Conservation (phyloP, 2,888 invertebrate genomes). For the Erpobdella octoculata region DNA sequence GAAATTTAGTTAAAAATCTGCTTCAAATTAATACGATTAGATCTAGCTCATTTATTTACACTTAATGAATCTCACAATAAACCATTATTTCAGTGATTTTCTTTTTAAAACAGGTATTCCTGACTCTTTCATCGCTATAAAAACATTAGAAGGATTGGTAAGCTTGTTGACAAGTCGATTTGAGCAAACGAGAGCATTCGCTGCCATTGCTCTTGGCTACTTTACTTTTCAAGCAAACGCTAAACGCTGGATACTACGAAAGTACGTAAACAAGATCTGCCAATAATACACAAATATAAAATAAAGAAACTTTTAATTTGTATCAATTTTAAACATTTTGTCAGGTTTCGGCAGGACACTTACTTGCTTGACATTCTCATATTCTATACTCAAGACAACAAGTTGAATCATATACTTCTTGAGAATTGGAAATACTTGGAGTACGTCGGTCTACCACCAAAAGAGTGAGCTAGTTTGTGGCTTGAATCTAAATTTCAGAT, state of each 20-base stretch:
- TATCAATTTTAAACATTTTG: neutral
- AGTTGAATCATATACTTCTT: neutral
- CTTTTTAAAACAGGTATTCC: conserved; percentile 14
- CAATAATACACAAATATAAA: neutral
- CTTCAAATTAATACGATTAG: no score
- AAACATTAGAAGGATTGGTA: neutral
- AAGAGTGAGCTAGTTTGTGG: no score
- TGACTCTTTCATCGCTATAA: conserved; percentile 22
- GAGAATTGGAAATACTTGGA: conserved; percentile 26
- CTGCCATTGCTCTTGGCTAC: conserved; percentile 19
- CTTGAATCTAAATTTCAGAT: no score
- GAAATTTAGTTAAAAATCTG: neutral
- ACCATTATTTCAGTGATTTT: neutral
- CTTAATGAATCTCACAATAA: no score
- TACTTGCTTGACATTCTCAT: conserved; percentile 19
- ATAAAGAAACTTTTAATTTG: no score
- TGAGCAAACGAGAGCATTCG: conserved; percentile 19
- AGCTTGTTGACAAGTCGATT: neutral
- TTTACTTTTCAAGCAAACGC: conserved; percentile 1
- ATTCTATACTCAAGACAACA: conserved; percentile 24
- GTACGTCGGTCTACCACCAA: conserved; percentile 22
- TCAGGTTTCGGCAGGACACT: conserved; percentile 23
- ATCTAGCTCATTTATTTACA: no score
- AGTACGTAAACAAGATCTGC: neutral
- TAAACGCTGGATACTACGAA: conserved; percentile 12